Evolutionary conservation across 2,888 invertebrate species (phyloP).

Genomic region (Cephus sareptanus): DNA sequence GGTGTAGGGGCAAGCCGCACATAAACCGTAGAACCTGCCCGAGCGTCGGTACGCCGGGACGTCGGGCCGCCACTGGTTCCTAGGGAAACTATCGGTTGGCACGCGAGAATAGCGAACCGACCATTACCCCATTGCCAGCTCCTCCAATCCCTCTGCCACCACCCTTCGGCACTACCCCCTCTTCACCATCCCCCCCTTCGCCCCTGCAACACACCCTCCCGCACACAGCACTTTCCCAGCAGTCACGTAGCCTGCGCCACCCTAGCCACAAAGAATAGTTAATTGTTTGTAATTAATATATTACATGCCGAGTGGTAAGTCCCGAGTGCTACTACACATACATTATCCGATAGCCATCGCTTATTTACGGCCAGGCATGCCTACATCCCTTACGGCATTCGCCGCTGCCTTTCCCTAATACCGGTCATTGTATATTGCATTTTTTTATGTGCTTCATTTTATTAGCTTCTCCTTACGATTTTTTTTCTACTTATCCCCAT

Average conservation of each 20-base stretch:
- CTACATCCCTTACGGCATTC: background rate
- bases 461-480: background rate
- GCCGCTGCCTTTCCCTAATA: background rate
- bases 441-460: background rate
- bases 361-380: constrained; percentile 37
- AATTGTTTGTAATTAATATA: constrained; percentile 62
- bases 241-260: constrained; percentile 16
- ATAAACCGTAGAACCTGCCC: constrained; percentile 37
- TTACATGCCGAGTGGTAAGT: constrained; percentile 53
- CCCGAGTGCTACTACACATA: constrained; percentile 33
- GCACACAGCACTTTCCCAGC: background rate
- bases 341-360: constrained; percentile 54
- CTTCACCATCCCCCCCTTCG: constrained; percentile 23
- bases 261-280: constrained; percentile 45
- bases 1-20: constrained; percentile 34
- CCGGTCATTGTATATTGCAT: background rate
- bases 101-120: constrained; percentile 57
- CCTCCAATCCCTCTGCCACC: constrained; percentile 26
- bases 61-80: constrained; percentile 20
- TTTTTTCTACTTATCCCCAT: background rate
- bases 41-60: background rate
- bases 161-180: constrained; percentile 15
- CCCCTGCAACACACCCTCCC: constrained; percentile 5
- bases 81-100: constrained; percentile 54
- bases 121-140: constrained; percentile 45